Evolutionary conservation across 2,888 invertebrate species (phyloP).

Genomic region (Phania funesta): DNA sequence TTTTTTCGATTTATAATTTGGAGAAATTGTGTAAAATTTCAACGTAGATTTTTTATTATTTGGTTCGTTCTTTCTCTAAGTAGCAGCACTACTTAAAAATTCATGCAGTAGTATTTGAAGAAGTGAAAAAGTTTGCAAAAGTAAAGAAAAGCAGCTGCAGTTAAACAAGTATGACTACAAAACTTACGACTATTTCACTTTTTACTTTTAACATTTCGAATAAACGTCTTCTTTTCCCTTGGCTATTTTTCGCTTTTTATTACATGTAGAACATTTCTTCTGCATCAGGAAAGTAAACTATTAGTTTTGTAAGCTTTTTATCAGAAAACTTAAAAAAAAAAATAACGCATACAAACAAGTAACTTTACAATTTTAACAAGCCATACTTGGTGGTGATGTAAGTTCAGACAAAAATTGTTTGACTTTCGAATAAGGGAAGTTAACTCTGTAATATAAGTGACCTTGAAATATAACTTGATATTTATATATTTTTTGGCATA

Average conservation of each 20-base stretch:
- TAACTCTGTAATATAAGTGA: not conserved
- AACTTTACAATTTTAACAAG: conserved; percentile 5
- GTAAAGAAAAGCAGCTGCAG: conserved; percentile 40
- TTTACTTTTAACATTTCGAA: conserved; percentile 44
- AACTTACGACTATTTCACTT: conserved; percentile 58
- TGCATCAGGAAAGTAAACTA: conserved; percentile 44
- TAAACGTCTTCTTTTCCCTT: conserved; percentile 6
- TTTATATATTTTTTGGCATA: too few species aligned
- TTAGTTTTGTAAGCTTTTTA: conserved; percentile 41
- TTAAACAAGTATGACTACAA: conserved; percentile 46
- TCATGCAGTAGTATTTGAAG: conserved; percentile 14
- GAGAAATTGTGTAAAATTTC: too few species aligned
- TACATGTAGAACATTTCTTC: conserved; percentile 22
- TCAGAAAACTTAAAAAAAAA: conserved; percentile 38
- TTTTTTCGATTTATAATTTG: too few species aligned
- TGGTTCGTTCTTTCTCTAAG: conserved; percentile 20
- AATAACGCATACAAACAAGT: not conserved
- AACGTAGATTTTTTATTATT: conserved; percentile 31
- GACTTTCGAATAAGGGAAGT: not conserved
- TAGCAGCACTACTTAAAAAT: conserved; percentile 45
- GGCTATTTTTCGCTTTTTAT: too few species aligned
- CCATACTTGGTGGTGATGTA: not conserved
- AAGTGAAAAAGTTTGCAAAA: conserved; percentile 22
- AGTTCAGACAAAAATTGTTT: not conserved
- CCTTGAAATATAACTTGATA: too few species aligned